A percentile compares a stretch with the other conserved stretches of the same genome.
Conservation (phyloP, 2,113 vertebrate species). For the Epinephelus lanceolatus region DNA sequence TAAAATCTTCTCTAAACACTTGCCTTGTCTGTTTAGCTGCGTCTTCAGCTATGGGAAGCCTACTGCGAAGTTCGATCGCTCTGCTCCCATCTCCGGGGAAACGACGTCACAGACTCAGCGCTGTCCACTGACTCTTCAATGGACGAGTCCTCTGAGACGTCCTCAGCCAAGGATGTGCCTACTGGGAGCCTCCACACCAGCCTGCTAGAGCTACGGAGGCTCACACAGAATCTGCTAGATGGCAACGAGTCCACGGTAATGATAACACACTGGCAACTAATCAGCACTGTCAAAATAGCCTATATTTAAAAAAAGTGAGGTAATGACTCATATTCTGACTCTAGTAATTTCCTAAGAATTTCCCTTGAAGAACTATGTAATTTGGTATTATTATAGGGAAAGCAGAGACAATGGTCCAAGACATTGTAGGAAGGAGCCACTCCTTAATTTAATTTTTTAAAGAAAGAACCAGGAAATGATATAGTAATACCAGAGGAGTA, state of each 20-base stretch:
- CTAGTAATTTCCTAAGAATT: neutral
- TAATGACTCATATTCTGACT: neutral
- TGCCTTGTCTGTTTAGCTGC: conserved; percentile 84
- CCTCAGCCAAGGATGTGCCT: conserved; percentile 95
- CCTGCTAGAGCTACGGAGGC: conserved; percentile 93
- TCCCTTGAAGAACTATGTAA: neutral
- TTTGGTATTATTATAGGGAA: neutral
- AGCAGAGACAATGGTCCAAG: neutral
- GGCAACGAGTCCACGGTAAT: conserved; percentile 94
- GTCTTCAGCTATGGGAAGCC: conserved; percentile 97
- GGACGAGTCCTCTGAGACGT: conserved; percentile 98
- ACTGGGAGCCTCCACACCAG: conserved; percentile 92
- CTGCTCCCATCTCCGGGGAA: conserved; percentile 96
- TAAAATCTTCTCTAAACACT: neutral
- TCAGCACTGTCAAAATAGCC: neutral
- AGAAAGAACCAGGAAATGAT: neutral
- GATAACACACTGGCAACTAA: conserved; percentile 47
- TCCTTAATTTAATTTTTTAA: neutral
- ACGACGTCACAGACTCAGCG: conserved; percentile 95
- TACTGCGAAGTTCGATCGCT: conserved; percentile 96
- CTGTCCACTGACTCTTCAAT: conserved; percentile 98
- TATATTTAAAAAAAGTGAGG: neutral
- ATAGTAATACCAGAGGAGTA: neutral
- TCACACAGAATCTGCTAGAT: conserved; percentile 95
- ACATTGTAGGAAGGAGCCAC: neutral